Evolutionary conservation across 2,888 invertebrate species (phyloP).

Genomic region (Lydus trimaculatus): DNA sequence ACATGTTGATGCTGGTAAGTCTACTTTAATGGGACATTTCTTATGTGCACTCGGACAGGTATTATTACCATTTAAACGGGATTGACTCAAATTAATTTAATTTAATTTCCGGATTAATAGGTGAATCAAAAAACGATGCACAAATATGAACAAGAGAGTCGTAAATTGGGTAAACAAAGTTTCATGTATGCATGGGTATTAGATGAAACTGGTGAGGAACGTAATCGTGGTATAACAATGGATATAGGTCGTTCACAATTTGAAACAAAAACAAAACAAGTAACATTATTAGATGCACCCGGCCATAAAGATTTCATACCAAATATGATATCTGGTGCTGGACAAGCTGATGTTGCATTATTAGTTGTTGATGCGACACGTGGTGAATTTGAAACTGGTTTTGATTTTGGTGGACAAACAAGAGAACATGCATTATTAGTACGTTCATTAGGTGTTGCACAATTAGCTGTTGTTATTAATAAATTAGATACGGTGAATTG

Average conservation of each 20-base stretch:
- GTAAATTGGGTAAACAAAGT: slow-evolving; percentile 96
- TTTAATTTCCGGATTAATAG: too few relatives aligned
- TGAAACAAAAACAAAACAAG: slow-evolving; percentile 82
- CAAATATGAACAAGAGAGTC: slow-evolving; percentile 97
- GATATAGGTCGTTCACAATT: slow-evolving; percentile 95
- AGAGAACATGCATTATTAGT: slow-evolving; percentile 96
- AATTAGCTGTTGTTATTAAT: slow-evolving; percentile 94
- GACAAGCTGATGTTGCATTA: slow-evolving; percentile 97
- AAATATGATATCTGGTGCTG: slow-evolving; percentile 99
- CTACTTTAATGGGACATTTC: slow-evolving; percentile 96
- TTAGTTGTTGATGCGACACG: slow-evolving; percentile 94
- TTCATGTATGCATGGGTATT: slow-evolving; percentile 99
- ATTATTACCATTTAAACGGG: too few relatives aligned
- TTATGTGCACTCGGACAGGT: slow-evolving; percentile 85
- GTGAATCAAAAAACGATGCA: slow-evolving; percentile 88
- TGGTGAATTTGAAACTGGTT: slow-evolving; percentile 99
- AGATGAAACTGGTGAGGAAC: slow-evolving; percentile 98
- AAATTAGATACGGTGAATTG: slow-evolving; percentile 97
- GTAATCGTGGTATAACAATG: slow-evolving; percentile 97
- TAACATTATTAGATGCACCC: slow-evolving; percentile 94
- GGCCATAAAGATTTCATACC: slow-evolving; percentile 99
- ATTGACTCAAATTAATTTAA: too few relatives aligned
- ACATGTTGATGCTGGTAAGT: slow-evolving; percentile 98
- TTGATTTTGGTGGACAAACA: slow-evolving; percentile 97
- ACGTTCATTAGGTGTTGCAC: slow-evolving; percentile 86